Conservation (phyloP, 2,113 vertebrate genomes). For the Eolophus roseicapilla region DNA sequence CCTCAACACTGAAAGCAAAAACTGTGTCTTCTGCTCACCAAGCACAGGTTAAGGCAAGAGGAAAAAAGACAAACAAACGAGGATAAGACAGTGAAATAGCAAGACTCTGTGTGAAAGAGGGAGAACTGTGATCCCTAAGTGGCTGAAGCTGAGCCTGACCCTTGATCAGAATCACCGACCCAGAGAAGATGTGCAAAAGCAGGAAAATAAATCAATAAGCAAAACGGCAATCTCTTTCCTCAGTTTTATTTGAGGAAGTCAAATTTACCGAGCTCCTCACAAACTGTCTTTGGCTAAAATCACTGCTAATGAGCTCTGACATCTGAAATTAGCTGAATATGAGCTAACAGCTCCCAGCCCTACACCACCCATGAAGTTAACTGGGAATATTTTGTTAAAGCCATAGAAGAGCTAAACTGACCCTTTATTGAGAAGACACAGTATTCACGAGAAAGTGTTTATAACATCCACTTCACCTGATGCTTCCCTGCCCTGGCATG, state of each 20-base stretch:
- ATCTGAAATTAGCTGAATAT: slow-evolving; percentile 72
- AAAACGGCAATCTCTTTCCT: slow-evolving; percentile 65
- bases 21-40: neutral
- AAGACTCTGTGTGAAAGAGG: neutral
- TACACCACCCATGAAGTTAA: slow-evolving; percentile 75
- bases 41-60: neutral
- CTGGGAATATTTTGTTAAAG: slow-evolving; percentile 69
- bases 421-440: slow-evolving; percentile 69
- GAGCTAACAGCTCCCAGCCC: slow-evolving; percentile 74
- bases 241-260: slow-evolving; percentile 75
- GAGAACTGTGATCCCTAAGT: slow-evolving; percentile 14
- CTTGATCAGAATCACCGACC: neutral
- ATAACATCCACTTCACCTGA: slow-evolving; percentile 58
- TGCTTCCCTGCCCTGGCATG: slow-evolving; percentile 24
- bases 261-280: slow-evolving; percentile 65
- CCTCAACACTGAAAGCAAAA: neutral
- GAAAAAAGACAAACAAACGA: slow-evolving; percentile 11
- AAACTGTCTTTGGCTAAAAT: slow-evolving; percentile 76
- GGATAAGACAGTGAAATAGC: neutral
- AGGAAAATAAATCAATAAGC: slow-evolving; percentile 59
- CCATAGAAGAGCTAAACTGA: neutral
- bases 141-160: slow-evolving; percentile 52
- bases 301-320: slow-evolving; percentile 77
- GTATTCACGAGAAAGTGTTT: slow-evolving; percentile 65
- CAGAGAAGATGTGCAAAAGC: slow-evolving; percentile 49